Evolutionary conservation across 2,797 vertebrate genomes (phyloP), one percentile per base, ranked within the genome.

Genomic region (Schizopygopsis pylzovi): DNA sequence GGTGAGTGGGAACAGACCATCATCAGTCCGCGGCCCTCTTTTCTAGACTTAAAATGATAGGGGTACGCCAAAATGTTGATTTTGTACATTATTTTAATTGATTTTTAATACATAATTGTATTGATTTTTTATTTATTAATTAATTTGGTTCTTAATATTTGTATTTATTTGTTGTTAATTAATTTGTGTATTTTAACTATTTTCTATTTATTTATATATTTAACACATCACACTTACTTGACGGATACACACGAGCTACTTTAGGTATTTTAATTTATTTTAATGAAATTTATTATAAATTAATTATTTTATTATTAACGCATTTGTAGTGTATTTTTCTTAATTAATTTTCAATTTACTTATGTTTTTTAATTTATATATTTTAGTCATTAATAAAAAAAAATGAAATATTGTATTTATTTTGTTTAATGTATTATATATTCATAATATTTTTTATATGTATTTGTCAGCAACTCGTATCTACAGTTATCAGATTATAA

Each of bases 1-100:
- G 96, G 96, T 96, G 92, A 89, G 90, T 0, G 15, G n/a, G 28
- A 77, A 37, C 73, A 54, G 41, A 7, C 0, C 12, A 5, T 11
- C 10, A 5, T 11, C 10, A 2, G 6, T 37, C 28, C 37, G 28
- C 0, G 18, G 16, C 28, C 4, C 25, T 13, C 11, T 61, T 78
- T 22, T 16, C 37, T 59, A 11, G 52, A 77, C 52, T n/a, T 6
- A 77, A 78, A 59, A 1, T 1, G 12, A 41, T n/a, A 5, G 20
- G 0, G 16, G 8, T 13, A n/a, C 2, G 12, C 49, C 2, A 59
- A 78, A 54, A 41, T n/a, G 0, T 59, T 78, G 1, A 7, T 63
- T 63, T 61, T 63, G 59, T 56, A 20, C 2, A 7, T 49, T 49
- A 41, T 41, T 41, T 49, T 18, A 16, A 52, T 16, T 52, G 0